A percentile compares a stretch with the other conserved stretches of the same genome.
Conservation (phyloP, 2,888 invertebrate species). For the Muscina levida region DNA sequence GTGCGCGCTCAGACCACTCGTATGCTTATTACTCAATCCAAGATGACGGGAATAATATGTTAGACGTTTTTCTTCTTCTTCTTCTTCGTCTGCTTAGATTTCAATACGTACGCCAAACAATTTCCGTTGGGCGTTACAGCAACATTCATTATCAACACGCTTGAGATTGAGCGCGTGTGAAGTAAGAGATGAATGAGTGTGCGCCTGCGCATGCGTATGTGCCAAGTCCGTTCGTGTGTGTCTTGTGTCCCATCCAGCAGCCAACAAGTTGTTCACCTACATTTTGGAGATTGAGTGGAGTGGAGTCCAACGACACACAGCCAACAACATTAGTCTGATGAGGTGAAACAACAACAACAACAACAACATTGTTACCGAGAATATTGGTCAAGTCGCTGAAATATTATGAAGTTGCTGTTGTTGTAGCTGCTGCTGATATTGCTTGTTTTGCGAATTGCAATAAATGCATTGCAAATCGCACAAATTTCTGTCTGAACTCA, state of each 20-base stretch:
- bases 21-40: conserved; percentile 9
- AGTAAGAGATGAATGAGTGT: not conserved
- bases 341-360: not conserved
- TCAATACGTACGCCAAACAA: conserved; percentile 32
- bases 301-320: not conserved
- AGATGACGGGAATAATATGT: conserved; percentile 23
- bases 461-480: conserved; percentile 32
- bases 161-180: not conserved
- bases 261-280: conserved; percentile 65
- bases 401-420: conserved; percentile 38
- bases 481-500: conserved; percentile 45
- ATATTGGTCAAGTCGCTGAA: conserved; percentile 52
- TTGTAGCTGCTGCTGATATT: conserved; percentile 28
- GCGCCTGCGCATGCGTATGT: conserved; percentile 4
- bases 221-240: not conserved
- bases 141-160: conserved; percentile 53
- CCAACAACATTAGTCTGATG: no score
- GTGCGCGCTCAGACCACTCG: not conserved
- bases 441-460: conserved; percentile 51
- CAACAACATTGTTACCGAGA: not conserved
- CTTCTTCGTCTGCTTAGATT: conserved; percentile 3
- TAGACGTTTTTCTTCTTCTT: not conserved
- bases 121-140: conserved; percentile 63
- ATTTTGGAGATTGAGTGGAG: conserved; percentile 40
- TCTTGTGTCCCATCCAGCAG: not conserved